Evolutionary conservation across 92 coral and sea anemone species (phyloP).

Genomic region (Palythoa heliodiscus): DNA sequence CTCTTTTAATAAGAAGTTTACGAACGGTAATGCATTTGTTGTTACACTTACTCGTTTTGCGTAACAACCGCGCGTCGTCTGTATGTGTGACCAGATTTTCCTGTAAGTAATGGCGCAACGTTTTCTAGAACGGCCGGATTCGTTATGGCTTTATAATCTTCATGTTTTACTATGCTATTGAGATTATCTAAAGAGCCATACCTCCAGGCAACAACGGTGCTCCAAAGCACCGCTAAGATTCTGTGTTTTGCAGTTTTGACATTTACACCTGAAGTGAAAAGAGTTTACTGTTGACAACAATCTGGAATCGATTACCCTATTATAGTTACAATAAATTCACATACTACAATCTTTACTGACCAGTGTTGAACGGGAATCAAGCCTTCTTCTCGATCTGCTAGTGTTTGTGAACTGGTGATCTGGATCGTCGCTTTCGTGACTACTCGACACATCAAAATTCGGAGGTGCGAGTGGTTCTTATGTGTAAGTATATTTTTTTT

Average conservation of each 20-base stretch:
- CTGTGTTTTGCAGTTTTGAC: constrained; percentile 13
- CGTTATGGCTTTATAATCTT: constrained; percentile 6
- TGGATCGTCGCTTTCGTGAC: constrained; percentile 8
- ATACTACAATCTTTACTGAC: constrained; percentile 5
- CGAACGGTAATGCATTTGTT: too few relatives aligned
- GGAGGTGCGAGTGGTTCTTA: constrained; percentile 18
- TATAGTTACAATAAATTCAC: constrained; percentile 6
- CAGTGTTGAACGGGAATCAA: constrained; percentile 9
- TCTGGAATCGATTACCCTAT: neutral
- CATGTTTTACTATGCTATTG: neutral
- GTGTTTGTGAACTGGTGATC: neutral
- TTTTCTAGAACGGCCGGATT: constrained; percentile 2
- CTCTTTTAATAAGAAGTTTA: neutral
- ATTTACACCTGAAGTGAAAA: constrained; percentile 17
- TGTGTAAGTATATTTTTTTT: too few relatives aligned
- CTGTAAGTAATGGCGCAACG: constrained; percentile 6
- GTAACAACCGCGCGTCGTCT: constrained; percentile 2
- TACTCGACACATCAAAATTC: neutral
- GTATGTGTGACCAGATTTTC: constrained; percentile 6
- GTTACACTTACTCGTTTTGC: too few relatives aligned
- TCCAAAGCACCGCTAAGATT: constrained; percentile 6
- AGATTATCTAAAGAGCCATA: neutral
- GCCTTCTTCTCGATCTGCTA: constrained; percentile 18
- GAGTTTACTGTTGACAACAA: neutral
- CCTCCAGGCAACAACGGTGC: constrained; percentile 9